Evolutionary conservation across 2,888 invertebrate genomes (phyloP).

Genomic region (Clistopyga incitator): DNA sequence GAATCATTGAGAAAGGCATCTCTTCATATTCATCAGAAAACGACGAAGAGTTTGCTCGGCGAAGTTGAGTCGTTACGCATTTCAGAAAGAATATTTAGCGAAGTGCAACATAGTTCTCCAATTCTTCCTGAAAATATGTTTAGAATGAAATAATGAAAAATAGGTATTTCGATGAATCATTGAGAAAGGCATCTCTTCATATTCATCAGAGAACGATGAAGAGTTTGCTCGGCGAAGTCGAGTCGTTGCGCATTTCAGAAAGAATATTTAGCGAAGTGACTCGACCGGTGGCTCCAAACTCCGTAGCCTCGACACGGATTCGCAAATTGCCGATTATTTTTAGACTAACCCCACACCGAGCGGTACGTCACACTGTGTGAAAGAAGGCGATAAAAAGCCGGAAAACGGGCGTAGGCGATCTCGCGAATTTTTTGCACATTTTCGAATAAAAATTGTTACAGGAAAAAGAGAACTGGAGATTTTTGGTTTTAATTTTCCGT

Average conservation of each 20-base stretch:
- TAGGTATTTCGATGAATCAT: constrained; percentile 11
- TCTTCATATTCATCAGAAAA: not conserved
- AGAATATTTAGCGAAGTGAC: constrained; percentile 33
- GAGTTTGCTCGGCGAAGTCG: constrained; percentile 7
- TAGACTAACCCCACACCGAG: constrained; percentile 27
- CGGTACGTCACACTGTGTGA: constrained; percentile 12
- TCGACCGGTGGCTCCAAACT: constrained; percentile 35
- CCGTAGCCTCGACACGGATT: constrained; percentile 59
- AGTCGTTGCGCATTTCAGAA: constrained; percentile 38
- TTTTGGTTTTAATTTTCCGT: constrained; percentile 1
- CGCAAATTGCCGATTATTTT: constrained; percentile 60
- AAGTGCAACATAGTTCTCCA: constrained; percentile 13
- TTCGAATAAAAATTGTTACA: not conserved
- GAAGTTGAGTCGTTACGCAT: constrained; percentile 20
- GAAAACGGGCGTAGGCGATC: not conserved
- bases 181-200: not conserved
- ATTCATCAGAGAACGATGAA: constrained; percentile 5
- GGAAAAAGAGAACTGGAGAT: not conserved
- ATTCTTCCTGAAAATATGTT: not conserved
- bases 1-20: constrained; percentile 1
- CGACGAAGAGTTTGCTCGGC: constrained; percentile 17
- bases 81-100: constrained; percentile 42
- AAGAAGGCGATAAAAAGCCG: constrained; percentile 14
- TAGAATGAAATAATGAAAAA: constrained; percentile 33
- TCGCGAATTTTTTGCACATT: not conserved